Evolutionary conservation across 2,113 vertebrate species (phyloP).

Genomic region (Phrynocephalus versicolor): DNA sequence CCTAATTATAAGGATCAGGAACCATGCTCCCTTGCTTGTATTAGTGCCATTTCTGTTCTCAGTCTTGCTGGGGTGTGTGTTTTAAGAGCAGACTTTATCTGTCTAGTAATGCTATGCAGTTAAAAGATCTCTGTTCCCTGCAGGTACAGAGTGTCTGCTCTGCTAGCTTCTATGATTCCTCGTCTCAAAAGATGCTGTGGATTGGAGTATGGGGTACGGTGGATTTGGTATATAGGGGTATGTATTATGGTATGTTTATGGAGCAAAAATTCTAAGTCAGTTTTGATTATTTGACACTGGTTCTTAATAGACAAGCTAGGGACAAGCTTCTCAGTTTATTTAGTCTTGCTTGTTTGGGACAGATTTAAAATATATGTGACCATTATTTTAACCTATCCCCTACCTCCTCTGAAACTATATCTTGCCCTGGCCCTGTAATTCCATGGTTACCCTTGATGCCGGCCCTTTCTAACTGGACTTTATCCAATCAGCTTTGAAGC

Average conservation of each 20-base stretch:
- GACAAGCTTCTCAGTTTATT: not conserved
- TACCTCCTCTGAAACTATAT: too few relatives aligned
- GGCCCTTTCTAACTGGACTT: not conserved
- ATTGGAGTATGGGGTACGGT: not conserved
- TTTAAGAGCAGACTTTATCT: not conserved
- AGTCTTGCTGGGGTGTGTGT: not conserved
- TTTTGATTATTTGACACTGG: not conserved
- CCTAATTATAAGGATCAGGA: not conserved
- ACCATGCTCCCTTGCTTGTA: not conserved
- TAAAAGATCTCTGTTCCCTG: not conserved
- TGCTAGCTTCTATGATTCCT: not conserved
- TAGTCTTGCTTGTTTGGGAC: not conserved
- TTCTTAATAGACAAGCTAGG: not conserved
- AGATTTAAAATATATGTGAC: not conserved
- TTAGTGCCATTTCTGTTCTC: not conserved
- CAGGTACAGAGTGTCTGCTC: not conserved
- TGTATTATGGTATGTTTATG: not conserved
- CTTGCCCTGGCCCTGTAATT: not conserved
- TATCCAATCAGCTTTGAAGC: not conserved
- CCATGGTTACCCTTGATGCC: not conserved
- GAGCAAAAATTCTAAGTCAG: not conserved
- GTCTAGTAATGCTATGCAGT: not conserved
- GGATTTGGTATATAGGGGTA: not conserved
- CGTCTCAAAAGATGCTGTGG: not conserved
- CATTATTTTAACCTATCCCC: not conserved